Percentiles rank a stretch among this genome's conserved stretches.
Conservation (phyloP, 2,113 vertebrate species). For the Pardalotus punctatus region DNA sequence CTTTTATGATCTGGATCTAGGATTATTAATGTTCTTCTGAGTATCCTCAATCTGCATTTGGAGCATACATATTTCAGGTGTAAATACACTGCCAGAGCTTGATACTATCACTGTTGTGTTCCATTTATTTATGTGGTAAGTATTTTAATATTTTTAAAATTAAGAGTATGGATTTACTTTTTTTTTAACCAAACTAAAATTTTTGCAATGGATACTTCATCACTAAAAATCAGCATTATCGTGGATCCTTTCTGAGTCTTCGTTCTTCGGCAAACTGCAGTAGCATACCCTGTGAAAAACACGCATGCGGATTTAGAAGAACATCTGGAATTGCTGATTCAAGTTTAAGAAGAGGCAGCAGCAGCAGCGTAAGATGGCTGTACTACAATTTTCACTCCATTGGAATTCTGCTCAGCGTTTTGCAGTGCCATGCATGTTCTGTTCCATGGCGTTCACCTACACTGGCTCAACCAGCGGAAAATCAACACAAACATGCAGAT, state of each 20-base stretch:
- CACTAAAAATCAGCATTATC: background rate
- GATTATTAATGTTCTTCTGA: background rate
- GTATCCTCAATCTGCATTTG: background rate
- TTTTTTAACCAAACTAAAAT: background rate
- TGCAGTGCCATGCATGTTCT: slow-evolving; percentile 10
- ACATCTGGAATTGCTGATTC: background rate
- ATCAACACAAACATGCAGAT: background rate
- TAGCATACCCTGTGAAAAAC: background rate
- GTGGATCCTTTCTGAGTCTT: background rate
- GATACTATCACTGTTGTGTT: background rate
- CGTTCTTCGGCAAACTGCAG: background rate
- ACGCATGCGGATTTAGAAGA: background rate
- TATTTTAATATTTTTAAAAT: background rate
- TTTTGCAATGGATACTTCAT: background rate
- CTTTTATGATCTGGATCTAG: background rate
- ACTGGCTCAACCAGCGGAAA: background rate
- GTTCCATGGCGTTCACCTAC: background rate
- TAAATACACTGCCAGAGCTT: background rate
- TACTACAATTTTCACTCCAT: background rate
- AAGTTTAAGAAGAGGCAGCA: background rate
- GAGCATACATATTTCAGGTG: background rate
- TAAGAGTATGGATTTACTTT: background rate
- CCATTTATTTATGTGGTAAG: slow-evolving; percentile 5
- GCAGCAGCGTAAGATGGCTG: background rate
- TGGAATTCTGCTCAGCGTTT: slow-evolving; percentile 9